Evolutionary conservation across 2,797 vertebrate genomes (phyloP).

Genomic region (Fundulus diaphanus): DNA sequence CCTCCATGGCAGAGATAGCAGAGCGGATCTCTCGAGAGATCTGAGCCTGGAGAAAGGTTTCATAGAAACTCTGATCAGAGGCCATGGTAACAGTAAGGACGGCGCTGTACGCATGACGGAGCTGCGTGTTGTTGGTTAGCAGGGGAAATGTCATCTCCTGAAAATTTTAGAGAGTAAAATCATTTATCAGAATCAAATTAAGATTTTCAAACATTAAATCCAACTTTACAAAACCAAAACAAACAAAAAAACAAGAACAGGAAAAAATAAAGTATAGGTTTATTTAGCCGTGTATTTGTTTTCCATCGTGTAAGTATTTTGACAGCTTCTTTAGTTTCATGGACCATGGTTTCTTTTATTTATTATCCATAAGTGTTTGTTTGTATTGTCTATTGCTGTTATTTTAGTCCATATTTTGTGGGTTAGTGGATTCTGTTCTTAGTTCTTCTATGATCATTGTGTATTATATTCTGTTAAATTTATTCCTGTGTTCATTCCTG

Average conservation of each 20-base stretch:
- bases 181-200: not conserved
- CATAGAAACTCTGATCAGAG: conserved; percentile 81
- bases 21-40: conserved; percentile 61
- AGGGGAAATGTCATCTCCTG: conserved; percentile 67
- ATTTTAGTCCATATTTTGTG: no score
- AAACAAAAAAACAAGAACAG: not conserved
- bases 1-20: conserved; percentile 55
- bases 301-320: no score
- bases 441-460: no score
- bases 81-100: conserved; percentile 89
- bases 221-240: no score
- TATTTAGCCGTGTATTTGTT: no score
- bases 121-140: conserved; percentile 82
- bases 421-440: no score
- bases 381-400: no score
- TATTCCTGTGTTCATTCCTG: no score
- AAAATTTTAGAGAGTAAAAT: conserved; percentile 27
- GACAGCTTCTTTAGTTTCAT: no score
- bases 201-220: not conserved
- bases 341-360: no score
- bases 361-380: no score
- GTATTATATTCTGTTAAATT: no score
- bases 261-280: not conserved
- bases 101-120: conserved; percentile 86
- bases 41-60: conserved; percentile 77